phyloP scores from a whole-genome alignment of 2,113 vertebrate genomes.

The Phyllostomus hastatus region DNA sequence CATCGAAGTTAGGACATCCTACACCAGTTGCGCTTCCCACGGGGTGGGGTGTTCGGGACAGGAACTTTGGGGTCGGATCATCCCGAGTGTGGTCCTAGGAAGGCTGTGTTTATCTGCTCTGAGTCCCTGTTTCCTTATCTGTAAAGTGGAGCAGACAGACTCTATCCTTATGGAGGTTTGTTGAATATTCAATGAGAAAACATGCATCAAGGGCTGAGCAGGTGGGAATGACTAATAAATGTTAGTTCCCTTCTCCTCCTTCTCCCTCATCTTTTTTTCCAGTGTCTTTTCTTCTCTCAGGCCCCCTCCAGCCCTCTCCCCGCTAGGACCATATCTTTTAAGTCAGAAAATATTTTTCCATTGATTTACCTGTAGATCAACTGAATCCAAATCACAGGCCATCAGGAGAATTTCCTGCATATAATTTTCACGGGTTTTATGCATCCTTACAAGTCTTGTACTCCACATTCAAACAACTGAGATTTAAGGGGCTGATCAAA shows the following conservation, averaged over 20 bases:
- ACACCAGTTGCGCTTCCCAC: rapidly evolving
- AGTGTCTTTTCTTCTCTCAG: background rate
- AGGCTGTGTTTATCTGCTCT: background rate
- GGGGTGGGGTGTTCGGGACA: background rate
- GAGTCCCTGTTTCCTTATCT: background rate
- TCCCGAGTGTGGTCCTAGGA: background rate
- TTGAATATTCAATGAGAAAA: background rate
- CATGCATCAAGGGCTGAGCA: background rate
- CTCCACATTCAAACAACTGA: background rate
- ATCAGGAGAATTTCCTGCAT: background rate
- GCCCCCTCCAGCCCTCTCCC: background rate
- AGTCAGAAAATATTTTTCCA: background rate
- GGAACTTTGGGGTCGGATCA: background rate
- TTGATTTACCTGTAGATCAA: background rate
- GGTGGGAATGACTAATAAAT: background rate
- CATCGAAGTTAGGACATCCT: background rate
- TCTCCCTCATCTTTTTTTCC: background rate
- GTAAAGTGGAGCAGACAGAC: background rate
- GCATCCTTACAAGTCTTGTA: background rate
- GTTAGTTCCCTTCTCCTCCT: too few relatives aligned
- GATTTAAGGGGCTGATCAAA: background rate
- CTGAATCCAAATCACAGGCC: background rate
- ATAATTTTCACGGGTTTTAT: background rate
- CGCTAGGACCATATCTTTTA: background rate
- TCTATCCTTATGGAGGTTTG: background rate